Conservation (phyloP, 1,140 invertebrate genomes). For the Orius insidiosus region DNA sequence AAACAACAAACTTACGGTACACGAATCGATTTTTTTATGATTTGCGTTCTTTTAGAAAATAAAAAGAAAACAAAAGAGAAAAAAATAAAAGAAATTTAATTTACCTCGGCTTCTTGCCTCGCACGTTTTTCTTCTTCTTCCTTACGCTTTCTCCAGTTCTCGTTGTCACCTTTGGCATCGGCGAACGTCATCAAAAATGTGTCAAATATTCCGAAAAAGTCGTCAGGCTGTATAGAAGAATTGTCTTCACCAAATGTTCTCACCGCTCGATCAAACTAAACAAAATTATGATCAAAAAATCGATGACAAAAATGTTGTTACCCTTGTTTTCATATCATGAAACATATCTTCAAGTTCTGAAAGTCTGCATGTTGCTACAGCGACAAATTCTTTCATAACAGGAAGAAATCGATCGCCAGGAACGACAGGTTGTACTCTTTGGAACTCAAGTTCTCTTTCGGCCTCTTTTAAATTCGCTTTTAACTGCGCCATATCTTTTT, state of each 20-base stretch:
- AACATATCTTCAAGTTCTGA: slow-evolving; percentile 89
- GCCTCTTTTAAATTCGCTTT: slow-evolving; percentile 77
- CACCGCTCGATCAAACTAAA: slow-evolving; percentile 61
- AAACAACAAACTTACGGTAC: slow-evolving; percentile 5
- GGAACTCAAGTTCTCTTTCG: slow-evolving; percentile 78
- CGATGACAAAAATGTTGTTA: slow-evolving; percentile 25
- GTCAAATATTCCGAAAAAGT: slow-evolving; percentile 92
- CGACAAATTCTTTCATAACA: slow-evolving; percentile 89
- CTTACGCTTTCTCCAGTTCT: slow-evolving; percentile 60
- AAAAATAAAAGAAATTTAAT: slow-evolving; percentile 1
- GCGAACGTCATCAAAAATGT: slow-evolving; percentile 67
- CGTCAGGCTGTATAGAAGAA: slow-evolving; percentile 72
- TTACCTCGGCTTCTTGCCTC: slow-evolving; percentile 79
- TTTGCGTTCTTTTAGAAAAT: no score
- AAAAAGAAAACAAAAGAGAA: background rate
- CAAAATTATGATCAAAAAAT: background rate
- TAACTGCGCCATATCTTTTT: slow-evolving; percentile 75
- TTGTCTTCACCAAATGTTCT: slow-evolving; percentile 82
- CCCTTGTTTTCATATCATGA: slow-evolving; percentile 70
- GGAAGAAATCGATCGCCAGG: slow-evolving; percentile 75
- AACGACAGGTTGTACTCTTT: slow-evolving; percentile 44
- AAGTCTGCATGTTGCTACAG: slow-evolving; percentile 73
- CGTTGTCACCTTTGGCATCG: slow-evolving; percentile 80
- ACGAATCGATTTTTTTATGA: background rate
- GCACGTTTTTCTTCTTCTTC: slow-evolving; percentile 85